Evolutionary conservation across 1,140 invertebrate genomes (phyloP).

Genomic region (Drosophila triauraria): DNA sequence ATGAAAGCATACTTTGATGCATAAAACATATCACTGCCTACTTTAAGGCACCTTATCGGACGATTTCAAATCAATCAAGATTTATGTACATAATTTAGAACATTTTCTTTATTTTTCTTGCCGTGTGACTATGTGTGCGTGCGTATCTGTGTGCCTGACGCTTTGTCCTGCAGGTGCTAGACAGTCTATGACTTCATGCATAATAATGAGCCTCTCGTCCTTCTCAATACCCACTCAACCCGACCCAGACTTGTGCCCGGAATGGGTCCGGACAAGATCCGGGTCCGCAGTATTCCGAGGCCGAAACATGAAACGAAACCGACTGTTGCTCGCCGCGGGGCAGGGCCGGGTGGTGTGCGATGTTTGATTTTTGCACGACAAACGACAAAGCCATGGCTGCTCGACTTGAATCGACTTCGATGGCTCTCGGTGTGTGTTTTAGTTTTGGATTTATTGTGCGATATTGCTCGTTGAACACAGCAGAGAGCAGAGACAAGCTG

Average conservation of each 20-base stretch:
- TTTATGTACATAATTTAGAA: slow-evolving; percentile 6
- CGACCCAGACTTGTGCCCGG: slow-evolving; percentile 1
- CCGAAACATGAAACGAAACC: slow-evolving; percentile 20
- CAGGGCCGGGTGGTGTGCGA: slow-evolving; percentile 10
- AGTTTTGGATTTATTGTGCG: slow-evolving; percentile 75
- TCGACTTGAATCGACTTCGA: slow-evolving; percentile 33
- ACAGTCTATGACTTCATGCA: slow-evolving; percentile 79
- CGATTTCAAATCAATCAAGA: slow-evolving; percentile 10
- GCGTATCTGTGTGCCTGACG: slow-evolving; percentile 33
- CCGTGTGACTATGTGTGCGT: slow-evolving; percentile 4
- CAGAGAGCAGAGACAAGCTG: slow-evolving; percentile 30
- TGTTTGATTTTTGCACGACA: slow-evolving; percentile 56
- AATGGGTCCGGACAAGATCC: not conserved
- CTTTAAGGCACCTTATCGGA: not conserved
- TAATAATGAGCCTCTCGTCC: slow-evolving; percentile 68
- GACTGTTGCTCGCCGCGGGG: slow-evolving; percentile 40
- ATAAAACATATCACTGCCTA: slow-evolving; percentile 7
- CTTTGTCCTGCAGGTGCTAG: slow-evolving; percentile 80
- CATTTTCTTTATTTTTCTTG: not conserved
- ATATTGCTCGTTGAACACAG: slow-evolving; percentile 59
- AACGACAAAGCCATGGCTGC: slow-evolving; percentile 17
- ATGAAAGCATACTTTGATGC: not conserved
- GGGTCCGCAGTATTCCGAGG: not conserved
- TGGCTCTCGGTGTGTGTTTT: slow-evolving; percentile 62
- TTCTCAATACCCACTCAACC: slow-evolving; percentile 41